Conservation (phyloP, 1,140 invertebrate genomes). For the Campoletis sonorensis region DNA sequence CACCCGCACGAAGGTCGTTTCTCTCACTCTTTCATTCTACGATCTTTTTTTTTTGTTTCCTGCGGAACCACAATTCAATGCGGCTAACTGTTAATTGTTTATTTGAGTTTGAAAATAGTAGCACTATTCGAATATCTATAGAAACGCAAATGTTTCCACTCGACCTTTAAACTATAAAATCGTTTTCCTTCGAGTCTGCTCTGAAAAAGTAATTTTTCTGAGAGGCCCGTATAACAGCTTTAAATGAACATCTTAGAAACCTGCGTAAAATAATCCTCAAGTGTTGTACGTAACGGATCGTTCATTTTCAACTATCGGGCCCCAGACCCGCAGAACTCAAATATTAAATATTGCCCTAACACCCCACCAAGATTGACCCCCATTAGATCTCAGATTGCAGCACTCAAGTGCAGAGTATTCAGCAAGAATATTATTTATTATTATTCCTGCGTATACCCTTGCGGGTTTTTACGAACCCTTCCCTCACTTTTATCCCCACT, state of each 20-base stretch:
- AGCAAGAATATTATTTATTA: too few species aligned
- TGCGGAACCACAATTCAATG: not conserved
- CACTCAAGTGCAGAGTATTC: not conserved
- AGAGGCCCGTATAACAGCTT: not conserved
- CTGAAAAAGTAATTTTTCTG: not conserved
- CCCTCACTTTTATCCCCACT: too few species aligned
- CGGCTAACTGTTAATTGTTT: too few species aligned
- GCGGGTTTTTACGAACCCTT: too few species aligned
- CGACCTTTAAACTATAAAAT: not conserved
- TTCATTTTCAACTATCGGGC: not conserved
- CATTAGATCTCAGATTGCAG: slow-evolving; percentile 26
- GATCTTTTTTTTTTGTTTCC: not conserved
- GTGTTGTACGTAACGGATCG: slow-evolving; percentile 23
- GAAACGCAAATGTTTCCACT: not conserved
- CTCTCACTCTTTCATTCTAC: not conserved
- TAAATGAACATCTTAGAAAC: not conserved
- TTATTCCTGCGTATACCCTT: too few species aligned
- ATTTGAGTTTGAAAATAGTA: too few species aligned
- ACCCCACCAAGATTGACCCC: not conserved
- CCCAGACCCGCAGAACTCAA: slow-evolving; percentile 7
- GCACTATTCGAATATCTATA: too few species aligned
- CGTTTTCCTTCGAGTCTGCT: not conserved
- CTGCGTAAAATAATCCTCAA: slow-evolving; percentile 21
- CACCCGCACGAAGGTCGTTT: not conserved
- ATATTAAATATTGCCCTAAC: not conserved